These are phyloP conservation scores for Pherbina coryleti DNA, from an alignment of 2,888 invertebrate species.

Conservation along the genomic window DNA sequence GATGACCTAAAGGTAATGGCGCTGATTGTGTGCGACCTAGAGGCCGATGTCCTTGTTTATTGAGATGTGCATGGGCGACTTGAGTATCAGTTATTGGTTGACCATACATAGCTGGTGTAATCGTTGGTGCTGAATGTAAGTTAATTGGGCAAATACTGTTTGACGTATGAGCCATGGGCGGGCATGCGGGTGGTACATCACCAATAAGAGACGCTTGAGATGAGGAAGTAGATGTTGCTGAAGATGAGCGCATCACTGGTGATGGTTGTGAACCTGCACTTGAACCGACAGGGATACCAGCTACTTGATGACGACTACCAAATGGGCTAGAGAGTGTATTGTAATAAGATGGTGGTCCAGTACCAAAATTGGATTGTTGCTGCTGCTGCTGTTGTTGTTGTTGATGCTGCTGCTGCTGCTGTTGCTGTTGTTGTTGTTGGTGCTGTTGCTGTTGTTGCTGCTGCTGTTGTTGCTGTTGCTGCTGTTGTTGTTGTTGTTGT, in stretches of 20 bases:
- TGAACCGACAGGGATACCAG: conserved; percentile 38
- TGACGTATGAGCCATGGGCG: conserved; percentile 61
- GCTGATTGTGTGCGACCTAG: conserved; percentile 95
- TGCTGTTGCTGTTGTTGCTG: conserved; percentile 46
- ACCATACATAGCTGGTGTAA: conserved; percentile 57
- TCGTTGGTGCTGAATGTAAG: conserved; percentile 49
- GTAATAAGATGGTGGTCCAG: conserved; percentile 64
- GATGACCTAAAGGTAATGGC: conserved; percentile 89
- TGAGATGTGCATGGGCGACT: conserved; percentile 77
- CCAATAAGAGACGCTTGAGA: conserved; percentile 64
- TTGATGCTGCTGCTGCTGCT: conserved; percentile 43
- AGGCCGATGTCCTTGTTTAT: conserved; percentile 82
- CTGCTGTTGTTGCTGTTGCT: conserved; percentile 42
- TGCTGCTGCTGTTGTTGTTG: conserved; percentile 46
- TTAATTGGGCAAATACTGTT: conserved; percentile 18
- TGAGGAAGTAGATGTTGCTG: conserved; percentile 66
- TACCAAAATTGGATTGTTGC: conserved; percentile 35
- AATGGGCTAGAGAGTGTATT: conserved; percentile 61
- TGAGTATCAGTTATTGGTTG: conserved; percentile 76
- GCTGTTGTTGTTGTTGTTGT: conserved; percentile 46
- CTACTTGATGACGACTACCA: conserved; percentile 57
- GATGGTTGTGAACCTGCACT: conserved; percentile 60
- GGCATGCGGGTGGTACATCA: conserved; percentile 65
- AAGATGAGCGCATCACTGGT: conserved; percentile 72
- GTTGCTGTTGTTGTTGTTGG: conserved; percentile 46